Base-by-base conservation (phyloP, 2,888 invertebrate species). In the Lathronympha strigana region DNA sequence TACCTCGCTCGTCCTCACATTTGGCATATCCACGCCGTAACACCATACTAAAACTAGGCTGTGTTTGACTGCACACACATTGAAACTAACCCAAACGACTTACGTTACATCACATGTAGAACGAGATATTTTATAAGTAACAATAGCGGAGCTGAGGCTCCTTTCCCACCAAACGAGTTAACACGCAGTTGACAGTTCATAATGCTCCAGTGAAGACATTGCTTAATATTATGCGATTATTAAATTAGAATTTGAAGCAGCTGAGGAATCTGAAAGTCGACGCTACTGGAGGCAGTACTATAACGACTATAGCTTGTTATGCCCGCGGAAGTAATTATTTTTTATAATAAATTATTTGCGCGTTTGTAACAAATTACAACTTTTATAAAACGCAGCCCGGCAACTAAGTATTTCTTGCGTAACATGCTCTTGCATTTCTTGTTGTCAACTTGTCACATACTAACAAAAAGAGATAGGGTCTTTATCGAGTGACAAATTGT, bases 91-190 rank as follows among this genome's bases (percentile, higher is more conserved):
- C 82, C 85, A 87, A 74, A 74, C 79, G 77, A 89, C 91, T 91
- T 91, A 87, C 72, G 78, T 87, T 89, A 92, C 90, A 92, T 92
- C 92, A 92, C 92, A 91, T 89, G 80, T 87, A 89, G 82, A 92
- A 88, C 90, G 90, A 91, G 90, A 91, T 89, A 87, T 84, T 78
- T 71, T 78, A 83, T 84, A 88, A 86, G 83, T 85, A 86, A 86
- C 83, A 87, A 84, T 82, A 80, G 84, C 85, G 86, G 84, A 82
- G 76, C 70, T 71, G 71, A 81, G 76, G 81, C 82, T 83, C 81
- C 82, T 77, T 81, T 81, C 78, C 74, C 79, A 83, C 74, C 73
- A 72, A 73, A 73, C 70, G 66, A 68, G 71, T 73, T 77, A 72
- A 74, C 36, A 68, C 69, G 60, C 71, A 72, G 67, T 19, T 57